Base-by-base conservation (phyloP, 2,797 vertebrate genomes). In the Falco naumanni region DNA sequence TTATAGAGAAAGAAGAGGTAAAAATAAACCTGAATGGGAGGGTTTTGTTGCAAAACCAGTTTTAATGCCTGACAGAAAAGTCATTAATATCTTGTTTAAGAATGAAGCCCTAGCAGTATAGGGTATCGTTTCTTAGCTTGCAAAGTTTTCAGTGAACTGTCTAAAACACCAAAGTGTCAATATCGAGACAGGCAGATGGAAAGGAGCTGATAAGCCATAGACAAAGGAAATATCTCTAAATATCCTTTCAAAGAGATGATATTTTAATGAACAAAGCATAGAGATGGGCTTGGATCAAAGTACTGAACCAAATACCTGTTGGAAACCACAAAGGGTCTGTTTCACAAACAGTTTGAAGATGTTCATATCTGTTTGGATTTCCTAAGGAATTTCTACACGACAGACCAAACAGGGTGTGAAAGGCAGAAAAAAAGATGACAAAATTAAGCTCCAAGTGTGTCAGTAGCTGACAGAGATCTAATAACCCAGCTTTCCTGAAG, bases 141-240 rank as follows among this genome's bases (percentile, higher is more conserved):
- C 89, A 71, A 95, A 97, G 97, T 97, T 98, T 96, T 95, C 87
- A 85, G 96, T 90, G 69, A 95, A 82, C 90, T 89, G 56, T 95
- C 90, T 95, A 69, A 97, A 96, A 98, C 89, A 97, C 93, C 96
- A 70, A 50, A 10, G 47, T 68, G 79, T 90, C 43, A 53, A 74
- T 89, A 80, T n/a, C 2, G 5, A 95, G 95, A 96, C 81, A 78
- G 96, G 84, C 80, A 91, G 94, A 96, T 83, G 94, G 93, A 97
- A 97, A 90, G 81, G 82, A 86, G 82, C 84, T 89, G 94, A 90
- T 92, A 91, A 92, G 90, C 70, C 65, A 90, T 29, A 94, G 95
- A 97, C 95, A 97, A 97, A 97, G 93, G 96, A 95, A 98, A 80
- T 95, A 83, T 89, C 95, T 97, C 96, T 77, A 96, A 97, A 96